These are phyloP conservation scores for Pemphredon lugubris DNA, from an alignment of 2,888 invertebrate genomes.

Conservation along the genomic window DNA sequence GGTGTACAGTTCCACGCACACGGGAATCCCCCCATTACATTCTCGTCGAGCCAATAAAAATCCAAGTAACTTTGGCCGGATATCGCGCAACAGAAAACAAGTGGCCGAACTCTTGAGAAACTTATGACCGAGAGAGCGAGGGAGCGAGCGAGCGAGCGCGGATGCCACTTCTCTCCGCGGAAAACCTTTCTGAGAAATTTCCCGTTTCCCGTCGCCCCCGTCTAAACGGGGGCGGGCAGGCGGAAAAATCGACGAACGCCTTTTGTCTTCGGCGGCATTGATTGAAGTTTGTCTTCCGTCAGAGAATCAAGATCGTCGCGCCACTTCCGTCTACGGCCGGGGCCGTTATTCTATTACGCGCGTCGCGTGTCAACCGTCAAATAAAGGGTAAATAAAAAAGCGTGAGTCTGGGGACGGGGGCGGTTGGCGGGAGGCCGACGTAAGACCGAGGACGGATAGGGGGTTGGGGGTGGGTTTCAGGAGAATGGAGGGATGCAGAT, in stretches of 20 bases:
- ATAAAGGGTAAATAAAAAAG: constrained; percentile 55
- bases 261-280: constrained; percentile 64
- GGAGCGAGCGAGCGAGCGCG: too few species aligned
- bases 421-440: constrained; percentile 3
- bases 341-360: constrained; percentile 68
- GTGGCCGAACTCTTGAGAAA: too few species aligned
- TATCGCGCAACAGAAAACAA: too few species aligned
- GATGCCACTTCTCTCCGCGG: neutral
- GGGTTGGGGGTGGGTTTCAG: too few species aligned
- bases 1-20: too few species aligned
- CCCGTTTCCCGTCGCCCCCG: constrained; percentile 7
- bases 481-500: constrained; percentile 37
- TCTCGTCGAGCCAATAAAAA: too few species aligned
- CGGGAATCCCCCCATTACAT: too few species aligned
- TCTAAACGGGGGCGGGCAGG: too few species aligned
- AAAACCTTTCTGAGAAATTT: constrained; percentile 8
- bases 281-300: constrained; percentile 68
- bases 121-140: too few species aligned
- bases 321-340: constrained; percentile 44
- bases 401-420: constrained; percentile 1
- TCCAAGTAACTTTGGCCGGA: too few species aligned
- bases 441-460: constrained; percentile 16
- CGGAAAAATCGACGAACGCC: constrained; percentile 51
- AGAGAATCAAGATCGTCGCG: constrained; percentile 59
- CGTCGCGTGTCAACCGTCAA: constrained; percentile 65